Percentiles rank a stretch among this genome's conserved stretches.
phyloP scores from a whole-genome alignment of 2,888 invertebrate genomes.

The Scrobipalpa atriplicella region DNA sequence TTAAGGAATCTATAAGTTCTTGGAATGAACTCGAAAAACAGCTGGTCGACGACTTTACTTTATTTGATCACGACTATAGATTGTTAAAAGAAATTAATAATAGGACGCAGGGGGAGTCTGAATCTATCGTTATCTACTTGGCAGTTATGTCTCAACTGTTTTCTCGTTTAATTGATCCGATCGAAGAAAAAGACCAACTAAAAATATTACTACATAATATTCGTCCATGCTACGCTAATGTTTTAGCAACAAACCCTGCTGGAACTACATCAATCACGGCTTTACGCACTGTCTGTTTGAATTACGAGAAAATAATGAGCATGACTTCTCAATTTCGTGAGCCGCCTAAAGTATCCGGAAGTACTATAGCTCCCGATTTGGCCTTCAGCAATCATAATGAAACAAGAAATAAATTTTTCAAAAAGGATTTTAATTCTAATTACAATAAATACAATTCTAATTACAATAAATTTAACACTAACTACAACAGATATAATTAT shows the following conservation, averaged over 20 bases:
- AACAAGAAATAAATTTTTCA: not conserved
- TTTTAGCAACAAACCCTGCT: not conserved
- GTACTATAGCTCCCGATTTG: not conserved
- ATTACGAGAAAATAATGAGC: not conserved
- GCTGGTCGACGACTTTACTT: not conserved
- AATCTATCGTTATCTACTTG: constrained; percentile 1
- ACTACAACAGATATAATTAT: not conserved
- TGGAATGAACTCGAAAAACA: not conserved
- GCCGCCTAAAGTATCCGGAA: not conserved
- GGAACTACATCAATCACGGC: not conserved
- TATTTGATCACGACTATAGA: constrained; percentile 1
- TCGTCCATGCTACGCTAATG: not conserved
- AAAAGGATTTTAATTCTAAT: too few species aligned
- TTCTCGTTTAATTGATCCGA: not conserved
- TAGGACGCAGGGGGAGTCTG: not conserved
- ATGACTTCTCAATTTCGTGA: not conserved
- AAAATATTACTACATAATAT: not conserved
- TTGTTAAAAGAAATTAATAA: not conserved
- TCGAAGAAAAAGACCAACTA: not conserved
- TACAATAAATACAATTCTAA: constrained; percentile 12
- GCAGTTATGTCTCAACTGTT: not conserved
- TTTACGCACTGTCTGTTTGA: not conserved
- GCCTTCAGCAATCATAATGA: not conserved
- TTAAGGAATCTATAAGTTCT: not conserved
- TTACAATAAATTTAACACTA: too few species aligned